Conservation (phyloP, 1,140 invertebrate species). For the Eumeta japonica region DNA sequence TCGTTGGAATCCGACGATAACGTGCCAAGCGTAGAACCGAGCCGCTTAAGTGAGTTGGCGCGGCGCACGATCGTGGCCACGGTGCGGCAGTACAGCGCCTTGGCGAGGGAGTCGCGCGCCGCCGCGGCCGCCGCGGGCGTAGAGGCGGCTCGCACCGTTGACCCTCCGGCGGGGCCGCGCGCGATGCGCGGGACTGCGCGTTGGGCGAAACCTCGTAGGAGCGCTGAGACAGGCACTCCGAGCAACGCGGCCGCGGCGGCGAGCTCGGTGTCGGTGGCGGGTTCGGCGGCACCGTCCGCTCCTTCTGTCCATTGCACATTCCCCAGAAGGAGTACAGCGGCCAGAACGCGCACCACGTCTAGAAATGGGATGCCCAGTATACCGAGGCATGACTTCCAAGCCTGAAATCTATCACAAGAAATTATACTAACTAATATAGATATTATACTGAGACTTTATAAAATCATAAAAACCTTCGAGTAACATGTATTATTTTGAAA, state of each 20-base stretch:
- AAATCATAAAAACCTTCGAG: too few relatives aligned
- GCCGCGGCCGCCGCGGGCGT: slow-evolving; percentile 76
- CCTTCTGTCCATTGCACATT: slow-evolving; percentile 87
- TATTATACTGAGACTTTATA: too few relatives aligned
- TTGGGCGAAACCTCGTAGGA: slow-evolving; percentile 80
- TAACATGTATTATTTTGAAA: too few relatives aligned
- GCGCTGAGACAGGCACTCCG: slow-evolving; percentile 72
- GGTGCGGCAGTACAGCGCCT: slow-evolving; percentile 90
- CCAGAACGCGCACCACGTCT: slow-evolving; percentile 88
- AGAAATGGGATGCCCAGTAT: slow-evolving; percentile 90
- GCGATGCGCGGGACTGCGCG: slow-evolving; percentile 77
- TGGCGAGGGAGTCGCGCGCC: slow-evolving; percentile 85
- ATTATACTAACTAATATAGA: background rate
- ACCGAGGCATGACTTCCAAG: slow-evolving; percentile 87
- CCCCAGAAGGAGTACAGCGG: slow-evolving; percentile 85
- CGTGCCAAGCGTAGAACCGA: slow-evolving; percentile 85
- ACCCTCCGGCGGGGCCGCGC: slow-evolving; percentile 82
- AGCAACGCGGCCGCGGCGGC: slow-evolving; percentile 83
- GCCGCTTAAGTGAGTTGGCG: slow-evolving; percentile 86
- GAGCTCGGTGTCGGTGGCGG: slow-evolving; percentile 75
- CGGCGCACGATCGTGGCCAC: slow-evolving; percentile 91
- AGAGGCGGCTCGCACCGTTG: slow-evolving; percentile 83
- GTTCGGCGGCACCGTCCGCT: slow-evolving; percentile 39
- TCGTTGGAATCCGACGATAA: slow-evolving; percentile 89
- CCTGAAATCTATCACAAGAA: slow-evolving; percentile 72